These are phyloP conservation scores for Microctenopoma lineatum DNA, from an alignment of 2,797 vertebrate genomes.

Conservation along the genomic window DNA sequence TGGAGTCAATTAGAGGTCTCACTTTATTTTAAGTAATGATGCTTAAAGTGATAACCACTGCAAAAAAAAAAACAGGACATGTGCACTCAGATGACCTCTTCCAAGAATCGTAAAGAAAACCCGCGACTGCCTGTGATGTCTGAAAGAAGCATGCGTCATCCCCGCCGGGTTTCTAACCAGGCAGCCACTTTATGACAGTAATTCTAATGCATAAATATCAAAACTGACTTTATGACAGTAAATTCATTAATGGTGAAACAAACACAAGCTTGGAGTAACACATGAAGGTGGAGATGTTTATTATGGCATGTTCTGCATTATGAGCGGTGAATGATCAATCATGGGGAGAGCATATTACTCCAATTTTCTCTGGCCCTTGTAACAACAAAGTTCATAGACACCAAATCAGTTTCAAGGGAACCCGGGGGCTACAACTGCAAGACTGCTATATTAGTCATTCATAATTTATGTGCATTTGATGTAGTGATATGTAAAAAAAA, in stretches of 20 bases:
- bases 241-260: constrained; percentile 77
- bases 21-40: constrained; percentile 46
- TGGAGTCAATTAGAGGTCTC: constrained; percentile 44
- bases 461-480: constrained; percentile 90
- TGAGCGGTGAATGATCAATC: constrained; percentile 84
- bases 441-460: constrained; percentile 86
- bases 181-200: constrained; percentile 64
- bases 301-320: constrained; percentile 76
- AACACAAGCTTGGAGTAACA: constrained; percentile 75
- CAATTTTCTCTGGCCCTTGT: constrained; percentile 84
- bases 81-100: constrained; percentile 47
- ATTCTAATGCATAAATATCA: constrained; percentile 69
- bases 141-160: constrained; percentile 48
- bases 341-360: constrained; percentile 81
- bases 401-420: constrained; percentile 85
- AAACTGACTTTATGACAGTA: constrained; percentile 61
- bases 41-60: constrained; percentile 42
- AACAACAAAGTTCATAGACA: constrained; percentile 87
- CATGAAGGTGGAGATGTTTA: constrained; percentile 81
- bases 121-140: constrained; percentile 39
- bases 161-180: constrained; percentile 35
- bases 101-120: constrained; percentile 44
- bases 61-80: constrained; percentile 36
- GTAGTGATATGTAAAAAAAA: constrained; percentile 86
- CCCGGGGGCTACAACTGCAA: constrained; percentile 84